These are phyloP conservation scores for Pilophorus perplexus DNA, from an alignment of 2,888 invertebrate species.

Conservation along the genomic window DNA sequence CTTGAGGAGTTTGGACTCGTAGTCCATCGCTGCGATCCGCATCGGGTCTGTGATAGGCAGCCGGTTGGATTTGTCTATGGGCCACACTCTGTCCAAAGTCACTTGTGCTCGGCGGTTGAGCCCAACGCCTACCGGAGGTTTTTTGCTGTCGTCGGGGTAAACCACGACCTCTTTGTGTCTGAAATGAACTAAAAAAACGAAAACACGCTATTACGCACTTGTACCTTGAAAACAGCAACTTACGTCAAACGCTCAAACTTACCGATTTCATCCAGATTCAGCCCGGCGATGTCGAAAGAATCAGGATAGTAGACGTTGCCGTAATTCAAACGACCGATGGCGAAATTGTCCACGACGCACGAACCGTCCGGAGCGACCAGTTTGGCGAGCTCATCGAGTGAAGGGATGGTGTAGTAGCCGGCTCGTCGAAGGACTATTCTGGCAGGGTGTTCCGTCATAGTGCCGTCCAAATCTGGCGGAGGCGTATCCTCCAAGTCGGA, in stretches of 20 bases:
- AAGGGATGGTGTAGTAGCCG: conserved; percentile 90
- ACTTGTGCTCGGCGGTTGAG: conserved; percentile 88
- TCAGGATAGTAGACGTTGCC: conserved; percentile 87
- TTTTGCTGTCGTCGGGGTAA: conserved; percentile 85
- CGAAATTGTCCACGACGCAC: conserved; percentile 82
- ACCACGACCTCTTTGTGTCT: conserved; percentile 91
- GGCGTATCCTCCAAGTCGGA: conserved; percentile 43
- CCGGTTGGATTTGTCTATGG: conserved; percentile 78
- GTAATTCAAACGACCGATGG: conserved; percentile 83
- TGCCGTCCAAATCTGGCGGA: conserved; percentile 40
- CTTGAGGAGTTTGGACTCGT: conserved; percentile 77
- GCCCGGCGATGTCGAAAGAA: conserved; percentile 75
- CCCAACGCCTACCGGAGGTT: conserved; percentile 83
- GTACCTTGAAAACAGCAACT: background rate
- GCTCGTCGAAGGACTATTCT: conserved; percentile 72
- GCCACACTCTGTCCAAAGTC: conserved; percentile 93
- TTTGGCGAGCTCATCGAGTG: conserved; percentile 73
- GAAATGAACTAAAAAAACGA: conserved; percentile 74
- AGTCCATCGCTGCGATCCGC: conserved; percentile 76
- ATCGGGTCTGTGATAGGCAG: conserved; percentile 76
- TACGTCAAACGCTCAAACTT: conserved; percentile 48
- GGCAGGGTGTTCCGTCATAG: conserved; percentile 59
- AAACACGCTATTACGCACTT: too few relatives aligned
- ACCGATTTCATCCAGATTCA: conserved; percentile 85
- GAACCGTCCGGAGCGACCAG: conserved; percentile 71